These are phyloP conservation scores for Rhinatrema bivittatum DNA, from an alignment of 2,797 vertebrate genomes.

Conservation along the genomic window DNA sequence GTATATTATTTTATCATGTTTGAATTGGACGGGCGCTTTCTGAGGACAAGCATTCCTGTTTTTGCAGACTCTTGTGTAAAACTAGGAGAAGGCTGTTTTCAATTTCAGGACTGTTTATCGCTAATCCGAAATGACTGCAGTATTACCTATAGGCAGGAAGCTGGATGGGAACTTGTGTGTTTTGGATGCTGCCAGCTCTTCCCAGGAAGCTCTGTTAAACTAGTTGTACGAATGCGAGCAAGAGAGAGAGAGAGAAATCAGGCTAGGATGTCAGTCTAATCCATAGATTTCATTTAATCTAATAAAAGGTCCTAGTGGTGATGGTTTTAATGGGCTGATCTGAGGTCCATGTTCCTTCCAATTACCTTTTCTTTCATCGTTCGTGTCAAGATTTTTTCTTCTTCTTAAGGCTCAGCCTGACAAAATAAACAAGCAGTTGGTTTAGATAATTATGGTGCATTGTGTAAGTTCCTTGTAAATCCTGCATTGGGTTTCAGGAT, in stretches of 20 bases:
- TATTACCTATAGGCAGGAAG: slow-evolving; percentile 59
- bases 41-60: slow-evolving; percentile 55
- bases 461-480: too few relatives aligned
- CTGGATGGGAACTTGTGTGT: slow-evolving; percentile 48
- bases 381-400: too few relatives aligned
- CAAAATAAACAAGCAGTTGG: too few relatives aligned
- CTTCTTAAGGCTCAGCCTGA: too few relatives aligned
- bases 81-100: slow-evolving; percentile 56
- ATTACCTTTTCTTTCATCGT: slow-evolving; percentile 1
- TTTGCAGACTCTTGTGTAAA: slow-evolving; percentile 58
- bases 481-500: too few relatives aligned
- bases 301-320: slow-evolving; percentile 18
- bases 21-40: slow-evolving; percentile 61
- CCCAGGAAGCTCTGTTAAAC: slow-evolving; percentile 53
- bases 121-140: slow-evolving; percentile 62
- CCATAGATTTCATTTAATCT: slow-evolving; percentile 41
- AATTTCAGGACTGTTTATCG: slow-evolving; percentile 60
- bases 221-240: slow-evolving; percentile 37
- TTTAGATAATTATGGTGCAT: too few relatives aligned
- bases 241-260: slow-evolving; percentile 36
- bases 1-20: slow-evolving; percentile 69
- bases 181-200: slow-evolving; percentile 49
- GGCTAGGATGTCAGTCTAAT: slow-evolving; percentile 42
- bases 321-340: slow-evolving; percentile 7
- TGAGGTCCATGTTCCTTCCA: background rate